Evolutionary conservation across 2,797 vertebrate genomes (phyloP).

Genomic region (Rhodeus uyekii): DNA sequence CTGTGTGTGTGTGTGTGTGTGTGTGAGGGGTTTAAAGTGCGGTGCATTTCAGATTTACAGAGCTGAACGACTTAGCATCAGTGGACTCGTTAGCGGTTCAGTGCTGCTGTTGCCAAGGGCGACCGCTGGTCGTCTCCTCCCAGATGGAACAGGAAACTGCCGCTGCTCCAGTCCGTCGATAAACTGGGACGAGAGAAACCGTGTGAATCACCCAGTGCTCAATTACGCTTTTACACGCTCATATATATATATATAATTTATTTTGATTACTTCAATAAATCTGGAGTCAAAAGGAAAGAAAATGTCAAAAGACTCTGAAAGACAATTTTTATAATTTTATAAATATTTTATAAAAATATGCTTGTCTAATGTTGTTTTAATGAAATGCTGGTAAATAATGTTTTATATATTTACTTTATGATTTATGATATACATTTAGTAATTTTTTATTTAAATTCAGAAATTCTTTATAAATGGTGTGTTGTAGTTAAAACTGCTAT

Average conservation of each 20-base stretch:
- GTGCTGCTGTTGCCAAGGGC: slow-evolving; percentile 74
- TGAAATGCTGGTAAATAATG: not conserved
- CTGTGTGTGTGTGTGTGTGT: not conserved
- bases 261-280: not conserved
- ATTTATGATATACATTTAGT: not conserved
- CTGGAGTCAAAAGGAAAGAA: not conserved
- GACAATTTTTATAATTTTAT: not conserved
- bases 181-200: slow-evolving; percentile 71
- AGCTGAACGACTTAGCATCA: not conserved
- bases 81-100: slow-evolving; percentile 71
- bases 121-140: slow-evolving; percentile 78
- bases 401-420: too few species aligned
- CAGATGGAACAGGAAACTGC: slow-evolving; percentile 82
- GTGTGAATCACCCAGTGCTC: not conserved
- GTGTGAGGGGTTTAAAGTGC: slow-evolving; percentile 17
- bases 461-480: too few species aligned
- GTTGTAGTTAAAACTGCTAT: too few species aligned
- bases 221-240: not conserved
- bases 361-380: not conserved
- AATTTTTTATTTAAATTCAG: not conserved
- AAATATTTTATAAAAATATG: too few species aligned
- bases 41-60: not conserved
- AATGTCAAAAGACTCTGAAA: not conserved
- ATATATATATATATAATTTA: too few species aligned
- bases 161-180: slow-evolving; percentile 86